Evolutionary conservation across 2,113 vertebrate genomes (phyloP).

Genomic region (Osmerus mordax): DNA sequence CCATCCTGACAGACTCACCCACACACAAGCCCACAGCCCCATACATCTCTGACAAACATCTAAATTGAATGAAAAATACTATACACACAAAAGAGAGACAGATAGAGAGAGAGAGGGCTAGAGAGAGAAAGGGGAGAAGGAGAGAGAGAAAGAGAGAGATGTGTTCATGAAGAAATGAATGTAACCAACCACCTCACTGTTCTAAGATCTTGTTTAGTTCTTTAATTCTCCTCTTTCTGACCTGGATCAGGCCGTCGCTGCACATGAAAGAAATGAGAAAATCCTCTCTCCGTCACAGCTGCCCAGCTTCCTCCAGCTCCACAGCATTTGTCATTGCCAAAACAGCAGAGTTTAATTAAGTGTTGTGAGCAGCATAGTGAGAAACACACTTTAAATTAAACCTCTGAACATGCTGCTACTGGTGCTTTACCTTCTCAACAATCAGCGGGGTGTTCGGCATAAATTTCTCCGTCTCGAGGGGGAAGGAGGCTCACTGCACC

Average conservation of each 20-base stretch:
- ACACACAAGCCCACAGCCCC: constrained; percentile 58
- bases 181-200: constrained; percentile 70
- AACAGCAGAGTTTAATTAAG: constrained; percentile 99
- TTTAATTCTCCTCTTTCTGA: constrained; percentile 83
- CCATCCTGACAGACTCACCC: constrained; percentile 50
- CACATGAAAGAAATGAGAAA: constrained; percentile 91
- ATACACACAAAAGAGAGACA: constrained; percentile 29
- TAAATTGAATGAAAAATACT: constrained; percentile 48
- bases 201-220: constrained; percentile 82
- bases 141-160: constrained; percentile 21
- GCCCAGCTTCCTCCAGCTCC: constrained; percentile 83
- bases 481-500: constrained; percentile 77
- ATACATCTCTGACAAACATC: constrained; percentile 75
- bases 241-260: constrained; percentile 83
- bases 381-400: constrained; percentile 99
- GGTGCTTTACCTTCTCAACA: constrained; percentile 95
- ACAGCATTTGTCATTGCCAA: constrained; percentile 99
- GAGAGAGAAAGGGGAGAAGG: not conserved
- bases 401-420: constrained; percentile 91
- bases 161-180: constrained; percentile 66
- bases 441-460: constrained; percentile 90
- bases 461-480: constrained; percentile 88
- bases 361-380: constrained; percentile 99
- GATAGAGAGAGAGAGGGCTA: constrained; percentile 27
- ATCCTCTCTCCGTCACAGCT: constrained; percentile 85